Evolutionary conservation across 2,113 vertebrate species (phyloP).

Genomic region (Brachyistius frenatus): DNA sequence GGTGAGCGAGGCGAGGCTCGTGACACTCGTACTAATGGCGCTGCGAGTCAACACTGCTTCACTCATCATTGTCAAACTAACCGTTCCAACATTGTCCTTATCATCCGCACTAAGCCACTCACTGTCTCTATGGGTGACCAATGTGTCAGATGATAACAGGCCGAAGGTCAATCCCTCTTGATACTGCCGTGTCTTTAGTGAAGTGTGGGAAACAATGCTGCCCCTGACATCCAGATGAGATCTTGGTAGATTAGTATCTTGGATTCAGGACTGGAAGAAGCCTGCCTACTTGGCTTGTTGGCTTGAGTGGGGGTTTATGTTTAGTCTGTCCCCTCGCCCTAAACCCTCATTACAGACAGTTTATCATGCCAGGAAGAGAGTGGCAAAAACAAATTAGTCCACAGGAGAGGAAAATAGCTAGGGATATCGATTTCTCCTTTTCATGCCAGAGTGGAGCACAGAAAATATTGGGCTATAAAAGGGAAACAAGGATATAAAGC

Average conservation of each 20-base stretch:
- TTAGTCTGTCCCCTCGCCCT: conserved; percentile 52
- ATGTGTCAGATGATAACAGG: conserved; percentile 46
- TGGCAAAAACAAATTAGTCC: conserved; percentile 81
- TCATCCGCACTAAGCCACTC: conserved; percentile 70
- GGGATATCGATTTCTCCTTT: conserved; percentile 82
- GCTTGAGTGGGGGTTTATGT: conserved; percentile 42
- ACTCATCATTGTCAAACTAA: conserved; percentile 63
- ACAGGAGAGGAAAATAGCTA: conserved; percentile 71
- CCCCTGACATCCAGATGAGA: conserved; percentile 39
- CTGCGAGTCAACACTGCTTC: background rate
- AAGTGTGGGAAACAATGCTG: conserved; percentile 21
- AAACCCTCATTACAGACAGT: conserved; percentile 74
- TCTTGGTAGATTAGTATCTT: conserved; percentile 4
- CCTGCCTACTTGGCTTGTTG: conserved; percentile 5
- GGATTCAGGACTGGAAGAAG: background rate
- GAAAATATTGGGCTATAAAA: conserved; percentile 88
- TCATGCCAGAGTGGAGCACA: conserved; percentile 83
- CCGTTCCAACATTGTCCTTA: conserved; percentile 62
- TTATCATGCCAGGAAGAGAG: conserved; percentile 80
- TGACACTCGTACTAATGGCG: conserved; percentile 75
- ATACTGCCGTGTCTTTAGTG: conserved; percentile 53
- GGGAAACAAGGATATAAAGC: conserved; percentile 87
- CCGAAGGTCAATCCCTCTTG: conserved; percentile 75
- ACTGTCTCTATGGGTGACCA: conserved; percentile 20
- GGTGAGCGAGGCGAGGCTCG: conserved; percentile 55